Evolutionary conservation across 2,113 vertebrate species (phyloP).

Genomic region (Myotis yumanensis): DNA sequence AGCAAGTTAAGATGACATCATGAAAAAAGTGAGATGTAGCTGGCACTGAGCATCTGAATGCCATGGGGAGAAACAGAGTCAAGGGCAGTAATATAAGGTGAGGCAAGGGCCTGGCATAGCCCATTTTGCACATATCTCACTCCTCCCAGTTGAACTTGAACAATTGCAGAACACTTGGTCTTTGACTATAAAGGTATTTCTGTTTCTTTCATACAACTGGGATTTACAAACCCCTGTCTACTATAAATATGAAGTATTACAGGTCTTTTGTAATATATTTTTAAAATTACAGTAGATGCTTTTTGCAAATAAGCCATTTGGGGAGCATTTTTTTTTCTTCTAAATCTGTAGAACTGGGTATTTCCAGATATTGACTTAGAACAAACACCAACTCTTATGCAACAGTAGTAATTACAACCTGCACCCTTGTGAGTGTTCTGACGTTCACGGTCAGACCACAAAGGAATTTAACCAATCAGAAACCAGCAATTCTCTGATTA

Average conservation of each 20-base stretch:
- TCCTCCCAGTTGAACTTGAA: not conserved
- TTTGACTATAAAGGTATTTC: not conserved
- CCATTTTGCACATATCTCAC: not conserved
- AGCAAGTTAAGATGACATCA: not conserved
- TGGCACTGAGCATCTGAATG: not conserved
- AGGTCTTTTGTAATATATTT: conserved; percentile 1
- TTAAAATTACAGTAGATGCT: conserved; percentile 18
- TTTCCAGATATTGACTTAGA: conserved; percentile 60
- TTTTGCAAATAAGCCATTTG: conserved; percentile 9
- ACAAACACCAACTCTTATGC: conserved; percentile 49
- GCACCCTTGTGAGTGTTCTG: conserved; percentile 30
- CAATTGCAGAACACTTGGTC: not conserved
- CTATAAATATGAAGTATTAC: not conserved
- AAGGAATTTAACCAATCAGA: not conserved
- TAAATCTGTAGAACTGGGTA: conserved; percentile 21
- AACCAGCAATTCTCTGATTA: conserved; percentile 30
- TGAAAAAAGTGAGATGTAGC: not conserved
- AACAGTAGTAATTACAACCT: conserved; percentile 57
- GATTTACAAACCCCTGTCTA: not conserved
- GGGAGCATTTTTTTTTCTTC: not conserved
- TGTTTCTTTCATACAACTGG: conserved; percentile 16
- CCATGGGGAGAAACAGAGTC: not conserved
- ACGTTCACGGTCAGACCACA: conserved; percentile 38
- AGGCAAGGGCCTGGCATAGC: not conserved
- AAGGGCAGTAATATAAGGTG: not conserved